Conservation (phyloP, 2,888 invertebrate species). For the Tyria jacobaeae region DNA sequence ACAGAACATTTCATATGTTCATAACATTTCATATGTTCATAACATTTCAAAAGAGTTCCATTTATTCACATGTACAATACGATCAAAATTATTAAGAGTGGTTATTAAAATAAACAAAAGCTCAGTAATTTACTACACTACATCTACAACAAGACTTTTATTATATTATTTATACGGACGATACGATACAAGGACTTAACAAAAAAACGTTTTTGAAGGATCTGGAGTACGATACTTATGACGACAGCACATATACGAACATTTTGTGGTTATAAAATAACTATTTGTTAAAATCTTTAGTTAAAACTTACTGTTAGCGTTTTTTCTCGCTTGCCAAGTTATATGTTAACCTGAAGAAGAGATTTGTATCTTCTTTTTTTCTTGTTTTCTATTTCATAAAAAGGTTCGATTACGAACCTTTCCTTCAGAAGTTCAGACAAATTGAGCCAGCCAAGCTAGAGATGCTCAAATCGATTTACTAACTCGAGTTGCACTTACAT, state of each 20-base stretch:
- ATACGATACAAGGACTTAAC: neutral
- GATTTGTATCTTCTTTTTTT: neutral
- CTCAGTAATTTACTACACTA: neutral
- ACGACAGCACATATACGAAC: slow-evolving; percentile 32
- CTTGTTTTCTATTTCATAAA: slow-evolving; percentile 2
- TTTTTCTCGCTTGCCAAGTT: neutral
- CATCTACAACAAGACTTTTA: neutral
- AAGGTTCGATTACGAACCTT: neutral
- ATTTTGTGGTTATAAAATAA: slow-evolving; percentile 51
- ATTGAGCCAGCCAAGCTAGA: no score
- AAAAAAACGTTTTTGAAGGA: neutral
- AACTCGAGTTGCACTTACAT: no score
- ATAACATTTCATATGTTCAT: neutral
- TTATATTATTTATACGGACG: neutral
- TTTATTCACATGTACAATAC: neutral
- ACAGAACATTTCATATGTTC: no score
- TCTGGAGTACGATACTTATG: slow-evolving; percentile 16
- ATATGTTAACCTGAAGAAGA: neutral
- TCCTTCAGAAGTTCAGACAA: neutral
- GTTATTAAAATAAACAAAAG: neutral
- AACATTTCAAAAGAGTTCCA: no score
- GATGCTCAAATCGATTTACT: no score
- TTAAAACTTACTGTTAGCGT: slow-evolving; percentile 33
- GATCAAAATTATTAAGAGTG: neutral
- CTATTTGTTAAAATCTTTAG: neutral